Conservation (phyloP, 2,113 vertebrate genomes). For the Potamarius usumacintae region DNA sequence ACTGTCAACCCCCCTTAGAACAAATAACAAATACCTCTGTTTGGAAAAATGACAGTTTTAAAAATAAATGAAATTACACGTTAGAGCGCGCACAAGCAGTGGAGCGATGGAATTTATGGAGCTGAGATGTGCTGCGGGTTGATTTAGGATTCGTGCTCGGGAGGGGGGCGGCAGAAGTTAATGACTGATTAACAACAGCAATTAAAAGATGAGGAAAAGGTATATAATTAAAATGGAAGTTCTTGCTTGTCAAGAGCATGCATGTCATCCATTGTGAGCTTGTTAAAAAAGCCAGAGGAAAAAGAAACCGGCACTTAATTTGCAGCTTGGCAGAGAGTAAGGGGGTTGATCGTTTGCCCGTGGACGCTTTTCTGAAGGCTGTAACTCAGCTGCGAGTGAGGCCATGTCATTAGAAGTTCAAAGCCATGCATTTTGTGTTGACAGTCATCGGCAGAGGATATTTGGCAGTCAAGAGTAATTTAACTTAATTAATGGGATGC, state of each 20-base stretch:
- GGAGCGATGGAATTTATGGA: slow-evolving; percentile 94
- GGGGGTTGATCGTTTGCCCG: slow-evolving; percentile 99
- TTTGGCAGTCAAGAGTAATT: slow-evolving; percentile 99
- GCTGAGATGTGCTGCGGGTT: slow-evolving; percentile 90
- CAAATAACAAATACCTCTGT: slow-evolving; percentile 94
- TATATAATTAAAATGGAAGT: slow-evolving; percentile 99
- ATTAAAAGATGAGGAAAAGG: slow-evolving; percentile 91
- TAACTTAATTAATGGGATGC: slow-evolving; percentile 83
- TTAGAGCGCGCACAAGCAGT: slow-evolving; percentile 78
- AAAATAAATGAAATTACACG: slow-evolving; percentile 97
- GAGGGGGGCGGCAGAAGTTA: slow-evolving; percentile 87
- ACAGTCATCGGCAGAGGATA: slow-evolving; percentile 99
- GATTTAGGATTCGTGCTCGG: slow-evolving; percentile 92
- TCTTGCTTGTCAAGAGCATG: slow-evolving; percentile 99
- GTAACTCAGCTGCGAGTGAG: slow-evolving; percentile 99
- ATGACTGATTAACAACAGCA: slow-evolving; percentile 90
- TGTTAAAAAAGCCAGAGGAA: slow-evolving; percentile 97
- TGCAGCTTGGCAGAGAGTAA: slow-evolving; percentile 92
- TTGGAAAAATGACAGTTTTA: slow-evolving; percentile 95
- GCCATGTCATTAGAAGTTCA: slow-evolving; percentile 99
- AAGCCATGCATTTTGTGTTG: slow-evolving; percentile 99
- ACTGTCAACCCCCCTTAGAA: slow-evolving; percentile 89
- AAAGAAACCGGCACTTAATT: slow-evolving; percentile 97
- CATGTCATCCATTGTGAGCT: slow-evolving; percentile 99
- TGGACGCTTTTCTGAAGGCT: slow-evolving; percentile 95